Evolutionary conservation across 1,140 invertebrate species (phyloP), one percentile per base, ranked within the genome.

Genomic region (Dinothrombium tinctorium): DNA sequence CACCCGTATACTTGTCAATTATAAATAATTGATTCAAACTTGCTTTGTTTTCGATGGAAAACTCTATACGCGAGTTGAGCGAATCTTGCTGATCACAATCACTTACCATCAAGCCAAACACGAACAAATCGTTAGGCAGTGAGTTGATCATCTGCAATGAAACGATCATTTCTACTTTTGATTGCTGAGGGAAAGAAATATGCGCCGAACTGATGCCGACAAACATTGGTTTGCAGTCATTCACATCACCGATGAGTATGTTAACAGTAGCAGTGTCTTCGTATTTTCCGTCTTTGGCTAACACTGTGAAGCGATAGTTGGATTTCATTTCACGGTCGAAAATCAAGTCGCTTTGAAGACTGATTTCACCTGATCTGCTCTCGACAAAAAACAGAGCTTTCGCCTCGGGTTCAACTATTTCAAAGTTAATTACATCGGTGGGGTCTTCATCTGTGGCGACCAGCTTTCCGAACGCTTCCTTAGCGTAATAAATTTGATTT

Each of bases 351-450:
- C 3, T 6, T 24, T 81, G 60, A 28, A 87, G 62, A 12, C 71
- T 76, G 49, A 89, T 80, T 55, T 84, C 75, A 9, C 84, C 84
- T 20, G 75, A 78, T 12, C 74, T 78, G 8, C 78, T 72, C 58
- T 89, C 84, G 48, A 89, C 78, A 45, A 51, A 47, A 41, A 63
- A 87, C 39, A 83, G 60, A 56, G 79, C 14, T 2, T 38, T 23
- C 23, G 7, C 4, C n/a, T 41, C 40, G 3, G 9, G 9, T 9
- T 40, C 9, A 26, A 6, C 6, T 4, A 28, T 23, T 14, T 37
- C 4, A 39, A 37, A 37, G 6, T 7, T 15, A 7, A 37, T 6
- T 3, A n/a, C 5, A 33, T 43, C 33, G 4, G 3, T 21, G 4
- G 23, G 25, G 41, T 52, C 51, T 15, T 19, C 25, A 40, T 52